These are phyloP conservation scores for Aphis craccivora DNA, from an alignment of 1,140 invertebrate genomes.

Conservation along the genomic window DNA sequence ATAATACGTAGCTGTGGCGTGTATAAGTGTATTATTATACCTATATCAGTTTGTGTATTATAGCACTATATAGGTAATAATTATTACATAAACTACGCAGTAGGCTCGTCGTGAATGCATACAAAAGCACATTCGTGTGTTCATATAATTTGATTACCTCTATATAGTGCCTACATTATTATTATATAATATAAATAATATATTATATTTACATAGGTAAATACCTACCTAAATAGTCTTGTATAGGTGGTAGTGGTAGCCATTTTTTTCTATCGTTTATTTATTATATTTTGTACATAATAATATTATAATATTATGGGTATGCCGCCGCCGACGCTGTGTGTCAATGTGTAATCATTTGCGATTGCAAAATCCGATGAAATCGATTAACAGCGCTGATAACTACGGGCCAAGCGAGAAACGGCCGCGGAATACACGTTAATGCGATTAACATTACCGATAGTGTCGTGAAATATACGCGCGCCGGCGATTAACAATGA, in stretches of 20 bases:
- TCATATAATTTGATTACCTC: neutral
- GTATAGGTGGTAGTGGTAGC: neutral
- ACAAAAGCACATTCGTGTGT: neutral
- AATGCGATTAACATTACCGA: slow-evolving; percentile 28
- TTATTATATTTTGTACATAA: neutral
- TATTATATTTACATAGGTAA: neutral
- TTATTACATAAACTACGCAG: neutral
- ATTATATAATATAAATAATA: neutral
- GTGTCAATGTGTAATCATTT: neutral
- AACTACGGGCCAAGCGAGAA: neutral
- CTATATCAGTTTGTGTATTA: neutral
- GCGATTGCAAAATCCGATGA: slow-evolving; percentile 42
- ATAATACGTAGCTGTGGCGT: too few species aligned
- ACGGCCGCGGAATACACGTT: neutral
- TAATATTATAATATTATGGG: neutral
- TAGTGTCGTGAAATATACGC: slow-evolving; percentile 12
- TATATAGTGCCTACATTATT: neutral
- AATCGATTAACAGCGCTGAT: slow-evolving; percentile 52
- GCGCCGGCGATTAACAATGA: slow-evolving; percentile 1
- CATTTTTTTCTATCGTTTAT: neutral
- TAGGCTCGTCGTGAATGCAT: neutral
- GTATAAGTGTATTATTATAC: neutral
- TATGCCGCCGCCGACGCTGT: neutral
- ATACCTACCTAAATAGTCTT: neutral
- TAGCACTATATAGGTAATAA: neutral